Evolutionary conservation across 2,797 vertebrate species (phyloP).

Genomic region (Poliocrania exsul): DNA sequence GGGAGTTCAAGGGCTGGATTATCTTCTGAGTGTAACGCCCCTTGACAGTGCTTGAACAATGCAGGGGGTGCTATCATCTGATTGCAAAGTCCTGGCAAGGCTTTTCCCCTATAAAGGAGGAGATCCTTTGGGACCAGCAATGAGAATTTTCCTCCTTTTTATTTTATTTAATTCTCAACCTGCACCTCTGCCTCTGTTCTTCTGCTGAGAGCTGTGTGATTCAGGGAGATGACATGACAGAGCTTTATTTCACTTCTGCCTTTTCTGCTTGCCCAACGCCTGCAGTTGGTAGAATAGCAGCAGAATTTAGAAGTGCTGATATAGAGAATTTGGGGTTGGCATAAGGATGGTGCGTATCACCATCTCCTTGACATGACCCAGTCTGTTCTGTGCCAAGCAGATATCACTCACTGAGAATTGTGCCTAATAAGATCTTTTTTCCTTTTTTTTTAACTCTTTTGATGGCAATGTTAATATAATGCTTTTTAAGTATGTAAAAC

Average conservation of each 20-base stretch:
- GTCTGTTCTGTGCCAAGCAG: conserved; percentile 23
- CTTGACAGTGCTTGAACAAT: conserved; percentile 28
- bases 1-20: conserved; percentile 45
- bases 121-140: not conserved
- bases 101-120: not conserved
- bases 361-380: conserved; percentile 31
- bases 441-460: not conserved
- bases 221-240: not conserved
- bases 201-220: not conserved
- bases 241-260: conserved; percentile 24
- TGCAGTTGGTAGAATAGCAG: conserved; percentile 19
- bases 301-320: conserved; percentile 57
- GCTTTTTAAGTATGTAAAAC: not conserved
- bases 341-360: not conserved
- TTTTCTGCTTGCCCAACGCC: conserved; percentile 35
- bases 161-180: not conserved
- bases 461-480: not conserved
- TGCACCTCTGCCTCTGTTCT: not conserved
- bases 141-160: conserved; percentile 12
- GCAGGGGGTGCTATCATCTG: conserved; percentile 45
- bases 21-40: conserved; percentile 46
- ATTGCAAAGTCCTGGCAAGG: conserved; percentile 37
- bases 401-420: not conserved
- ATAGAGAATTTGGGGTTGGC: not conserved
- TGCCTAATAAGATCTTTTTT: conserved; percentile 25